Base-by-base conservation (phyloP, 2,113 vertebrate species). In the Myotis davidii region DNA sequence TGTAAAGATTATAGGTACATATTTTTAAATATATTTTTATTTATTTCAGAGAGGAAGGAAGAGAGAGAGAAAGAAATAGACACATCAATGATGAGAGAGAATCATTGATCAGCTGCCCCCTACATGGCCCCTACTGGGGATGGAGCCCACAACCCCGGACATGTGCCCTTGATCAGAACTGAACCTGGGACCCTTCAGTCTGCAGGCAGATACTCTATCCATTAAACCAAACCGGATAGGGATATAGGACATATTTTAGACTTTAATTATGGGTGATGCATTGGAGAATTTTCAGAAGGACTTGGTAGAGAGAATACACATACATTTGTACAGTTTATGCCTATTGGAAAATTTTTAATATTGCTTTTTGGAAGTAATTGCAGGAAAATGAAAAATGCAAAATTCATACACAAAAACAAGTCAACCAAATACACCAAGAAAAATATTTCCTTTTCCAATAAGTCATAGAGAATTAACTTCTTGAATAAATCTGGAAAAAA, bases 401-500 rank as follows among this genome's bases (percentile, higher is more conserved):
- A 77, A 25, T 83, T 65, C 11, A 82, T 16, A 34, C 4, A 61
- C 42, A 67, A 83, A 54, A 97, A 39, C 10, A 77, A 52, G 7
- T 56, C 83, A 91, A 9, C 9, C 42, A 52, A 74, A 85, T 56
- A 95, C 76, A 56, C 12, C 9, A 64, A 93, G 5, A 88, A 92
- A 82, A 56, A 21, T n/a, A 32, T 79, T 92, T 85, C 16, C 16
- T 92, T 92, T 90, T 20, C 8, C 16, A 86, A 20, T 81, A 27
- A 94, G 77, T 92, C 45, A 79, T 48, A 64, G 4, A 90, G 27
- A 95, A 86, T 92, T 96, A 95, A 90, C 11, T 92, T 88, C 27
- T 52, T 94, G 9, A 76, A 21, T 85, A 17, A 90, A 87, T 72
- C 3, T 85, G 42, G 18, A 20, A 56, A 52, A 74, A 85, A 65